These are phyloP conservation scores for Leucophenga maculata DNA, from an alignment of 2,888 invertebrate genomes.

Conservation along the genomic window DNA sequence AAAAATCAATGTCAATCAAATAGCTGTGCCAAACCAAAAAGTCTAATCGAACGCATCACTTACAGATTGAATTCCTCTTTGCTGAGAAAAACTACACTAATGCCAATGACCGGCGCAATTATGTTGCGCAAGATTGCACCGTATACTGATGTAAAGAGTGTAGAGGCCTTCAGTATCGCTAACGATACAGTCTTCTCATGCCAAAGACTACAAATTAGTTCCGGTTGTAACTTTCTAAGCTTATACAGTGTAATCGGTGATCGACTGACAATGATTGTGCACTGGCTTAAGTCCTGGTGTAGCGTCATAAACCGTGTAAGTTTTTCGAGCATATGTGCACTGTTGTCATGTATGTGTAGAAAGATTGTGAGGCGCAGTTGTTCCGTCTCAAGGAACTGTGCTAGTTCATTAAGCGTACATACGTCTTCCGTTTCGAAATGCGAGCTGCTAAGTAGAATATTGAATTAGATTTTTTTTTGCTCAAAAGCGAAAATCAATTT, in stretches of 20 bases:
- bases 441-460: slow-evolving; percentile 50
- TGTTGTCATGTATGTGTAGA: slow-evolving; percentile 67
- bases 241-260: slow-evolving; percentile 71
- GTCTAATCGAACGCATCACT: slow-evolving; percentile 40
- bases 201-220: slow-evolving; percentile 72
- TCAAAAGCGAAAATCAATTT: too few relatives aligned
- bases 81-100: slow-evolving; percentile 70
- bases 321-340: slow-evolving; percentile 66
- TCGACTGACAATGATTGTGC: slow-evolving; percentile 68
- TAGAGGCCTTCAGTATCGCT: slow-evolving; percentile 69
- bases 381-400: slow-evolving; percentile 63
- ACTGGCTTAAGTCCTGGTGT: slow-evolving; percentile 62
- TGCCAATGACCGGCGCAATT: slow-evolving; percentile 71
- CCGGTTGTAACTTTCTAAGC: slow-evolving; percentile 70
- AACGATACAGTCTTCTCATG: slow-evolving; percentile 69
- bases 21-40: not conserved
- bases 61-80: slow-evolving; percentile 72
- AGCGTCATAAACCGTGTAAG: slow-evolving; percentile 61
- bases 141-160: slow-evolving; percentile 70
- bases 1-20: not conserved
- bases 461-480: not conserved
- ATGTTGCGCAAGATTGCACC: slow-evolving; percentile 71
- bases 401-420: slow-evolving; percentile 64
- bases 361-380: slow-evolving; percentile 66
- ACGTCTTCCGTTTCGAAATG: slow-evolving; percentile 70